Conservation (phyloP, 2,888 invertebrate species). For the Stenodema calcarata region DNA sequence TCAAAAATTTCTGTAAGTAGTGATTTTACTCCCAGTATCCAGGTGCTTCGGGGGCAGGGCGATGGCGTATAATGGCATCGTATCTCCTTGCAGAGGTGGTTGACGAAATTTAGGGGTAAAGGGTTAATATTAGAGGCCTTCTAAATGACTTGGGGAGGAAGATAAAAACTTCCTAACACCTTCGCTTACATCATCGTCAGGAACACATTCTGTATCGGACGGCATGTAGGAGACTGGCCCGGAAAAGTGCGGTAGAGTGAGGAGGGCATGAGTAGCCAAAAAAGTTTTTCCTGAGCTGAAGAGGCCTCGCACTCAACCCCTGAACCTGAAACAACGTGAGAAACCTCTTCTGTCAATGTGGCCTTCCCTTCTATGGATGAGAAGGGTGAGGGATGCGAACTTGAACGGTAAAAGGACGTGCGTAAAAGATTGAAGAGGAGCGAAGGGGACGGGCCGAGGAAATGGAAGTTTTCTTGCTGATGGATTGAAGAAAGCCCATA, state of each 20-base stretch:
- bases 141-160: constrained; percentile 2
- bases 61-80: neutral
- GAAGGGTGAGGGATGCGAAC: constrained; percentile 22
- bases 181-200: constrained; percentile 30
- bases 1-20: too few species aligned
- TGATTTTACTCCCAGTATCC: too few species aligned
- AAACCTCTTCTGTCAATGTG: constrained; percentile 40
- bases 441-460: constrained; percentile 22
- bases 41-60: too few species aligned
- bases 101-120: neutral
- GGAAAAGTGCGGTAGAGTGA: neutral
- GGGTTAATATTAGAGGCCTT: neutral
- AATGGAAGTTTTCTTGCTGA: constrained; percentile 46
- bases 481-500: constrained; percentile 45
- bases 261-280: constrained; percentile 1
- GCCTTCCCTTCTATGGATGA: neutral
- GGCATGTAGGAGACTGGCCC: constrained; percentile 2
- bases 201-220: constrained; percentile 30
- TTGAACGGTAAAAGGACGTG: constrained; percentile 36
- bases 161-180: constrained; percentile 30
- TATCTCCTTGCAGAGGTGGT: neutral
- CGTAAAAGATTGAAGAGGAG: constrained; percentile 37
- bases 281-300: constrained; percentile 25
- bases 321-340: constrained; percentile 36
- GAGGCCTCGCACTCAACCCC: constrained; percentile 20